Conservation (phyloP, 2,888 invertebrate genomes). For the Ischnura elegans region DNA sequence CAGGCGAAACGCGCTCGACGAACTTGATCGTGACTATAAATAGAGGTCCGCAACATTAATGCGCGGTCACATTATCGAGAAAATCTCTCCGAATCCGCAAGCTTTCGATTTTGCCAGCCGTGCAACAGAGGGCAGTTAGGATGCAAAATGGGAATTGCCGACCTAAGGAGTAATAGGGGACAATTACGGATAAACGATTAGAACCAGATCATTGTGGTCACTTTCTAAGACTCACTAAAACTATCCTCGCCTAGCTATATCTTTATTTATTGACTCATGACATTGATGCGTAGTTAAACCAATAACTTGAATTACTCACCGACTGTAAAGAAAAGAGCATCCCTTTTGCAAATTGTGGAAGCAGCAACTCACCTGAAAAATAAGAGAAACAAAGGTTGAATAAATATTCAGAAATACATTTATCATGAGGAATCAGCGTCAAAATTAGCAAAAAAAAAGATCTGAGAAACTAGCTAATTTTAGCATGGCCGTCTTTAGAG, state of each 20-base stretch:
- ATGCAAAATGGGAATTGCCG: not conserved
- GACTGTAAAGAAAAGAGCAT: too few species aligned
- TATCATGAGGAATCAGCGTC: too few species aligned
- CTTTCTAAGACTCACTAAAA: too few species aligned
- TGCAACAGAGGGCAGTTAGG: not conserved
- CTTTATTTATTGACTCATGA: too few species aligned
- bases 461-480: too few species aligned
- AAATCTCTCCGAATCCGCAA: not conserved
- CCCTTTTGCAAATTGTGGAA: not conserved
- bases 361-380: not conserved
- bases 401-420: too few species aligned
- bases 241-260: too few species aligned
- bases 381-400: not conserved
- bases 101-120: not conserved
- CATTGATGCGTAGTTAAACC: not conserved
- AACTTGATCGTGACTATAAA: not conserved
- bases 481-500: too few species aligned
- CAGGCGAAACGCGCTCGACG: not conserved
- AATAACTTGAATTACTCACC: not conserved
- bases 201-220: too few species aligned
- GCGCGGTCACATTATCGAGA: not conserved
- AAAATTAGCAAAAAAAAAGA: too few species aligned
- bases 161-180: not conserved
- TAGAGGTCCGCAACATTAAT: not conserved
- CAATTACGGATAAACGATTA: not conserved